phyloP scores from a whole-genome alignment of 2,113 vertebrate species.

The Siniperca knerii region DNA sequence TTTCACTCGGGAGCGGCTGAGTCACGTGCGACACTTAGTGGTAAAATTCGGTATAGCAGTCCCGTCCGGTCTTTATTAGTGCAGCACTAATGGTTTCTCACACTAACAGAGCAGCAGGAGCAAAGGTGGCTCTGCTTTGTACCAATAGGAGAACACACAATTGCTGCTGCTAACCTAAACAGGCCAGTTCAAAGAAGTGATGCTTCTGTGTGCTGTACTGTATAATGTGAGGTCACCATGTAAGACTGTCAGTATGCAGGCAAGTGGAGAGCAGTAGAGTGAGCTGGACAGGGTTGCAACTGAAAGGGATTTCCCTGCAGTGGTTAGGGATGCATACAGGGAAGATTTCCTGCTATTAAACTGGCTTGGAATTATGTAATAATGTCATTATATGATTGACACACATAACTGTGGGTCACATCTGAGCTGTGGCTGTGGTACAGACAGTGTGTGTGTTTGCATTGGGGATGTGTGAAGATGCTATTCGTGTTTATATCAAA shows the following conservation, averaged over 20 bases:
- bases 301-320: conserved; percentile 54
- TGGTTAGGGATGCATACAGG: conserved; percentile 11
- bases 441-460: not conserved
- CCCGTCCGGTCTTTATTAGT: not conserved
- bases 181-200: conserved; percentile 59
- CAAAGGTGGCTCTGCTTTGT: conserved; percentile 35
- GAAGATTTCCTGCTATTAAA: conserved; percentile 14
- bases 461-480: not conserved
- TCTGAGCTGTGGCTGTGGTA: conserved; percentile 30
- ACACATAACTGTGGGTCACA: conserved; percentile 34
- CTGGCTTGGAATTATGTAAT: conserved; percentile 37
- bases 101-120: conserved; percentile 48
- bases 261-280: conserved; percentile 35
- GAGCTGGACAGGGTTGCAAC: conserved; percentile 14
- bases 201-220: conserved; percentile 48
- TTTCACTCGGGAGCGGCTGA: too few relatives aligned
- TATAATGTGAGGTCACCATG: conserved; percentile 62
- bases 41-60: not conserved
- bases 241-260: conserved; percentile 36
- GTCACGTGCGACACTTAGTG: too few relatives aligned
- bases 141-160: conserved; percentile 28
- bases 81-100: conserved; percentile 33
- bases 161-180: conserved; percentile 59
- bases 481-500: conserved; percentile 2
- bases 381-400: conserved; percentile 49